Evolutionary conservation across 2,113 vertebrate genomes (phyloP), one percentile per base, ranked within the genome.

Genomic region (Sorex fumeus): DNA sequence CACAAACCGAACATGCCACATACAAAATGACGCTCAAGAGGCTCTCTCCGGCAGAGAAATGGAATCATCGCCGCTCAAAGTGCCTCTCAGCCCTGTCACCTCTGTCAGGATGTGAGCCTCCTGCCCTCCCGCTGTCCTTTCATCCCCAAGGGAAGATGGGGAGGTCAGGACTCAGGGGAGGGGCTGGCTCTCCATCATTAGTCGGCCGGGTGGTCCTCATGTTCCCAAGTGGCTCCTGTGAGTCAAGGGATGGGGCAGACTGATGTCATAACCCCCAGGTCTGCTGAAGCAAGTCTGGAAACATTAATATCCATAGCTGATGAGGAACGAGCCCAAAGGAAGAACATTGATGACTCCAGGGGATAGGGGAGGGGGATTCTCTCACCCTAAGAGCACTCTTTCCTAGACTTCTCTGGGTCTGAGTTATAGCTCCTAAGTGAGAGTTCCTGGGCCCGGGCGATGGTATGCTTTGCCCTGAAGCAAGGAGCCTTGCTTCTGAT

Each of bases 1-100:
- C 71, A 78, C 34, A 94, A 85, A 93, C 67, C 87, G 91, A 93
- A 92, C 57, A 60, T 60, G 57, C 47, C 71, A 93, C 71, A 77
- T 21, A 2, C 72, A 78, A 77, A 84, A 88, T 72, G 71, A 67
- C 92, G 84, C 83, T 91, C 78, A 93, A 93, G 76, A 75, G 64
- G 79, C 23, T 67, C 3, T 18, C 40, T 40, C 71, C 84, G 86
- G 45, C 62, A 64, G 62, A 27, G 60, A 72, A 50, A 70, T 9
- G 6, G 62, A 92, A 77, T 70, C 74, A 89, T 79, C 67, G 0
- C 66, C 92, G 84, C 28, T 75, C 66, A 30, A 94, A 79, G 45
- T 75, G 45, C 62, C 18, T 30, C 83, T 72, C 27, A 16, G 34
- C 79, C 57, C 66, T 82, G 47, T 28, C 60, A 43, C 36, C 28